Percentiles rank a stretch among this genome's conserved stretches.
Evolutionary conservation across 2,797 vertebrate genomes (phyloP).

Genomic region (Gallirallus australis): DNA sequence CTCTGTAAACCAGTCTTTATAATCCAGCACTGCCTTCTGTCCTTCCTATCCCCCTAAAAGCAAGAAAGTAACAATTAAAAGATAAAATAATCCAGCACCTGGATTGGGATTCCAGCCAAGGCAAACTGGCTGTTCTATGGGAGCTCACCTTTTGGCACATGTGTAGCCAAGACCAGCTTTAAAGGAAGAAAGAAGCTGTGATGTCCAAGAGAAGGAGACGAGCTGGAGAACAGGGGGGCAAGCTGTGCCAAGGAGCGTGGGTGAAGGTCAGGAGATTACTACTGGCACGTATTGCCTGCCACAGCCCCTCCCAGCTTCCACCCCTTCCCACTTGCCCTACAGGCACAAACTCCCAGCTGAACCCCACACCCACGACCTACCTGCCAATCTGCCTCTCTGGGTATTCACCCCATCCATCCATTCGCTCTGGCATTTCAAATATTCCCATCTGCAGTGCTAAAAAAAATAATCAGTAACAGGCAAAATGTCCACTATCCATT

Average conservation of each 20-base stretch:
- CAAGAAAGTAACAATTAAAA: not conserved
- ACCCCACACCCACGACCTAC: fast-evolving
- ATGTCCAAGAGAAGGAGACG: not conserved
- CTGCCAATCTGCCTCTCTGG: not conserved
- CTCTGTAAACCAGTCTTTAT: not conserved
- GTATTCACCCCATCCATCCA: not conserved
- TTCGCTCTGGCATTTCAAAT: not conserved
- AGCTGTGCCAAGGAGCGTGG: not conserved
- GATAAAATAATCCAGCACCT: not conserved
- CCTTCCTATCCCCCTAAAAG: not conserved
- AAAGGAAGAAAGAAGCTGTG: not conserved
- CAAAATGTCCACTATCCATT: not conserved
- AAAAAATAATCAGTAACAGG: not conserved
- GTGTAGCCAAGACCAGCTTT: not conserved
- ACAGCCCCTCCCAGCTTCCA: not conserved
- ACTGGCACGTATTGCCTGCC: not conserved
- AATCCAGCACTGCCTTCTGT: not conserved
- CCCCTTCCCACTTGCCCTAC: not conserved
- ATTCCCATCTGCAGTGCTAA: not conserved
- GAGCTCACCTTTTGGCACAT: not conserved
- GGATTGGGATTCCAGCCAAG: not conserved
- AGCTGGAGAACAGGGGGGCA: not conserved
- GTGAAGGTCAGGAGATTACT: not conserved
- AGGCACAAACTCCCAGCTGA: not conserved
- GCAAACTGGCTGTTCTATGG: not conserved